Evolutionary conservation across 2,888 invertebrate species (phyloP).

Genomic region (Anthophora plumipes): DNA sequence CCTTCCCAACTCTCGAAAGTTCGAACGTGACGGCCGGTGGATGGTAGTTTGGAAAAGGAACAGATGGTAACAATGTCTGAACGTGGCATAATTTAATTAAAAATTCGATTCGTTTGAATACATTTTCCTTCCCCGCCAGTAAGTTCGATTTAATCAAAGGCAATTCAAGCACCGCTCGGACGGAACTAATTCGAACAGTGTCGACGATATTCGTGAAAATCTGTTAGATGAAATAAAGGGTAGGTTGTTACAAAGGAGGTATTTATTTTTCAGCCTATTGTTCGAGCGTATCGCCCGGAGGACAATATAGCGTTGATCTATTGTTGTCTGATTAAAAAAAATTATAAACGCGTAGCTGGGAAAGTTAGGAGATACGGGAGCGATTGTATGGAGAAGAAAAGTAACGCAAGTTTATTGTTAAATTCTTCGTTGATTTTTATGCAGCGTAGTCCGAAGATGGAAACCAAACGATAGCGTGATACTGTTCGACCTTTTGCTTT

Average conservation of each 20-base stretch:
- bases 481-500: too few relatives aligned
- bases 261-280: background rate
- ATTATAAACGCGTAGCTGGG: background rate
- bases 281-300: too few relatives aligned
- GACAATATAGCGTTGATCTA: background rate
- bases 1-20: constrained; percentile 2
- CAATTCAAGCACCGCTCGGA: background rate
- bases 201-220: background rate
- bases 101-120: background rate
- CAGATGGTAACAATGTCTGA: background rate
- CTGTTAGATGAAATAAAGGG: too few relatives aligned
- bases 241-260: background rate
- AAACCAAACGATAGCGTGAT: too few relatives aligned
- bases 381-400: too few relatives aligned
- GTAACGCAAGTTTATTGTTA: too few relatives aligned
- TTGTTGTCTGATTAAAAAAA: background rate
- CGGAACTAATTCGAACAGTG: background rate
- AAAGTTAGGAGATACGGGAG: background rate
- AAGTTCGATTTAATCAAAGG: background rate
- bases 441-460: too few relatives aligned
- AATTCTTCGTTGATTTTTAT: too few relatives aligned
- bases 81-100: constrained; percentile 5
- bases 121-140: background rate
- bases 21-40: too few relatives aligned
- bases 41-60: too few relatives aligned